These are phyloP conservation scores for Notamacropus eugenii DNA, from an alignment of 2,797 vertebrate genomes.

Conservation along the genomic window DNA sequence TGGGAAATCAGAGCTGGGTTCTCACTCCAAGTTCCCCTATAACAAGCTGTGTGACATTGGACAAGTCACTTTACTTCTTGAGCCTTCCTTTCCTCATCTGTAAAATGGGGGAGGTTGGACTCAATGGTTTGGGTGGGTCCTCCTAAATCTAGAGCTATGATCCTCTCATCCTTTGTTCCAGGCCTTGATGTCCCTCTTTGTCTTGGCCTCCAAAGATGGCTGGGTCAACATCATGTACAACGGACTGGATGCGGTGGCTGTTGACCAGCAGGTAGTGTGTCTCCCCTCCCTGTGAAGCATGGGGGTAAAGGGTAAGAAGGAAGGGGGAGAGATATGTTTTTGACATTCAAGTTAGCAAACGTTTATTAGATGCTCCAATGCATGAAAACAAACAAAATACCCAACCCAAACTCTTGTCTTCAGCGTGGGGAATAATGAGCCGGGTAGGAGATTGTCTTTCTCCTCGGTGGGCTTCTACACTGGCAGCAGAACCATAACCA, in stretches of 20 bases:
- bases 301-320: not conserved
- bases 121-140: not conserved
- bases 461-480: not conserved
- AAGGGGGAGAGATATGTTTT: not conserved
- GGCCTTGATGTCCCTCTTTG: slow-evolving; percentile 99
- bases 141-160: not conserved
- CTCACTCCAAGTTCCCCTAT: not conserved
- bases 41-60: not conserved
- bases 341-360: not conserved
- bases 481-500: not conserved
- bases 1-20: not conserved
- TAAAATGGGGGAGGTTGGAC: not conserved
- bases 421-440: not conserved
- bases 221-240: slow-evolving; percentile 99
- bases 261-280: slow-evolving; percentile 94
- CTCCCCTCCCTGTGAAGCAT: not conserved
- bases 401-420: not conserved
- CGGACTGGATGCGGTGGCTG: slow-evolving; percentile 94
- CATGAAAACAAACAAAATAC: not conserved
- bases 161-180: slow-evolving; percentile 76
- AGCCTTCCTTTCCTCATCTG: not conserved
- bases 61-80: not conserved
- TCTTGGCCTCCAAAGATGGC: slow-evolving; percentile 97
- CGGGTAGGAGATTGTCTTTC: not conserved
- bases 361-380: not conserved